Conservation (phyloP, 2,888 invertebrate species). For the Scrobipalpa costella region DNA sequence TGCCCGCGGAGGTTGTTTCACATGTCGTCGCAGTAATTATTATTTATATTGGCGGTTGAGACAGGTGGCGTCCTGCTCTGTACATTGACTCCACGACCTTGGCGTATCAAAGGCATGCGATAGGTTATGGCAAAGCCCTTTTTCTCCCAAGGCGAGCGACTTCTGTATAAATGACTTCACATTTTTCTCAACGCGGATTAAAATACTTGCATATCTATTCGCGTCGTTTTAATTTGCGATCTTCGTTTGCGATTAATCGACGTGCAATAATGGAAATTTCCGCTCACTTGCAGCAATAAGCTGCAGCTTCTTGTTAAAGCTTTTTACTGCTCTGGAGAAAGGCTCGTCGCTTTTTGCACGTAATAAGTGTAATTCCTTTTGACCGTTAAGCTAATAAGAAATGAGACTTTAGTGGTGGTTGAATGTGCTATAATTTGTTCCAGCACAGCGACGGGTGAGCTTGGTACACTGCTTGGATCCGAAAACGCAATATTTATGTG, state of each 20-base stretch:
- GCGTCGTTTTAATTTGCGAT: slow-evolving; percentile 2
- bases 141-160: slow-evolving; percentile 63
- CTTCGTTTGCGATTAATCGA: neutral
- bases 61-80: slow-evolving; percentile 73
- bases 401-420: slow-evolving; percentile 12
- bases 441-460: slow-evolving; percentile 12
- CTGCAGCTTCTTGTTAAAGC: neutral
- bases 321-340: neutral
- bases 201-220: slow-evolving; percentile 17
- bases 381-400: slow-evolving; percentile 16
- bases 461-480: slow-evolving; percentile 24
- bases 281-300: neutral
- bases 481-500: slow-evolving; percentile 35
- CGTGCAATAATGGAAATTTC: neutral
- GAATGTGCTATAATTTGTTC: slow-evolving; percentile 21
- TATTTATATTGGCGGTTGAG: slow-evolving; percentile 56
- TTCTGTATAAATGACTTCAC: slow-evolving; percentile 38
- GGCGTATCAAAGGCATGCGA: slow-evolving; percentile 68
- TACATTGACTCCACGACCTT: slow-evolving; percentile 75
- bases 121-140: slow-evolving; percentile 57
- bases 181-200: slow-evolving; percentile 26
- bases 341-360: neutral
- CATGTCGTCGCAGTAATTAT: slow-evolving; percentile 52
- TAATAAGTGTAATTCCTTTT: slow-evolving; percentile 10
- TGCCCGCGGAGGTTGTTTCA: slow-evolving; percentile 39